phyloP scores from a whole-genome alignment of 2,797 vertebrate species.

The Bradypodion ventrale region DNA sequence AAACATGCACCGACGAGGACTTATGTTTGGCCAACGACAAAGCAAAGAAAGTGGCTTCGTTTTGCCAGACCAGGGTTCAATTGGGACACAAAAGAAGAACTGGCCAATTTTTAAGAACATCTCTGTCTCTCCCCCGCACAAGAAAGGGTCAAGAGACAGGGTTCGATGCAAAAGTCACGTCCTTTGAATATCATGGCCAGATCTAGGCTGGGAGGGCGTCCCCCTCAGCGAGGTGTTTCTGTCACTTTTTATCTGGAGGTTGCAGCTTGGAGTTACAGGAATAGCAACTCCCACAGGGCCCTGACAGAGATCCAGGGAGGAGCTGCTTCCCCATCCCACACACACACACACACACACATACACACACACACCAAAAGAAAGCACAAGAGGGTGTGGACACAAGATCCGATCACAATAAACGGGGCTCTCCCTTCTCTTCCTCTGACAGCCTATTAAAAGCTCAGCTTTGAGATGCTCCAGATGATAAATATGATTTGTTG shows the following conservation, averaged over 20 bases:
- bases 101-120: background rate
- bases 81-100: too few relatives aligned
- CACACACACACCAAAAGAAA: background rate
- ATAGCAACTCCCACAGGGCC: constrained; percentile 44
- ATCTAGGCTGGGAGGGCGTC: constrained; percentile 36
- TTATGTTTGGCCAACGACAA: too few relatives aligned
- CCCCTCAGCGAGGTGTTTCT: background rate
- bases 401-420: background rate
- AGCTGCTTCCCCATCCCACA: background rate
- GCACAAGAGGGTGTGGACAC: background rate
- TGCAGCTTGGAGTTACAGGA: constrained; percentile 56
- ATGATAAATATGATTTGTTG: background rate
- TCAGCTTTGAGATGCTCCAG: background rate
- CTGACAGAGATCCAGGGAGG: background rate
- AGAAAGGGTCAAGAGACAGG: background rate
- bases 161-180: constrained; percentile 42
- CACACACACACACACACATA: background rate
- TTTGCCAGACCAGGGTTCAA: too few relatives aligned
- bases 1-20: too few relatives aligned
- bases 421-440: background rate
- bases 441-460: background rate
- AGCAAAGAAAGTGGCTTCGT: too few relatives aligned
- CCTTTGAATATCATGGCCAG: background rate
- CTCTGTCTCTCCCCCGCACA: background rate
- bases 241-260: constrained; percentile 53